Conservation (phyloP, 2,113 vertebrate genomes). For the Ardeotis arabs region DNA sequence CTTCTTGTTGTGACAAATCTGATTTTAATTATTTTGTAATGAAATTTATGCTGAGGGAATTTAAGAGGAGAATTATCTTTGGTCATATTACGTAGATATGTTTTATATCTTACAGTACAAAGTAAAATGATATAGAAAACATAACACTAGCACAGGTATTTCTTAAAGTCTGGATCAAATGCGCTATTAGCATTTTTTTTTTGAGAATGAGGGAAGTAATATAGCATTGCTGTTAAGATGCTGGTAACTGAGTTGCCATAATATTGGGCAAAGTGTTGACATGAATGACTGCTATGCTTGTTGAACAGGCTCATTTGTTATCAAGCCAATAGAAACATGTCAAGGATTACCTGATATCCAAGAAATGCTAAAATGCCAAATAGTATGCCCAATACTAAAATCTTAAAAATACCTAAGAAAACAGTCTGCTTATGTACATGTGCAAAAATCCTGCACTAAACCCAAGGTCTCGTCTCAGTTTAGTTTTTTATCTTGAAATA, state of each 20-base stretch:
- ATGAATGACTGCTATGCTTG: background rate
- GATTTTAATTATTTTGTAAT: background rate
- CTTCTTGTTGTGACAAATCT: background rate
- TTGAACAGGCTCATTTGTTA: background rate
- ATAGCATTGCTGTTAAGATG: background rate
- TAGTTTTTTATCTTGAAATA: background rate
- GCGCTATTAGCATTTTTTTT: background rate
- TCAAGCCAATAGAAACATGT: background rate
- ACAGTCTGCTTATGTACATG: background rate
- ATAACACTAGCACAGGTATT: background rate
- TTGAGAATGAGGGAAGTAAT: background rate
- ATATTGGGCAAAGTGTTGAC: background rate
- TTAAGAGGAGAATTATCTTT: background rate
- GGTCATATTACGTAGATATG: background rate
- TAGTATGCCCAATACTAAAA: background rate
- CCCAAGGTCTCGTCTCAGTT: background rate
- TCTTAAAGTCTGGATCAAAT: background rate
- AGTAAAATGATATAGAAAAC: background rate
- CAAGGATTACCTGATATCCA: background rate
- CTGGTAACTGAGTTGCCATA: background rate
- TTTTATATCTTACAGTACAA: background rate
- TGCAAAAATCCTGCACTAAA: background rate
- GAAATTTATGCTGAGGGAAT: background rate
- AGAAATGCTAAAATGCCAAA: background rate
- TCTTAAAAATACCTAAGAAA: background rate